Evolutionary conservation across 2,113 vertebrate species (phyloP), one percentile per base, ranked within the genome.

Genomic region (Protobothrops flavoviridis): DNA sequence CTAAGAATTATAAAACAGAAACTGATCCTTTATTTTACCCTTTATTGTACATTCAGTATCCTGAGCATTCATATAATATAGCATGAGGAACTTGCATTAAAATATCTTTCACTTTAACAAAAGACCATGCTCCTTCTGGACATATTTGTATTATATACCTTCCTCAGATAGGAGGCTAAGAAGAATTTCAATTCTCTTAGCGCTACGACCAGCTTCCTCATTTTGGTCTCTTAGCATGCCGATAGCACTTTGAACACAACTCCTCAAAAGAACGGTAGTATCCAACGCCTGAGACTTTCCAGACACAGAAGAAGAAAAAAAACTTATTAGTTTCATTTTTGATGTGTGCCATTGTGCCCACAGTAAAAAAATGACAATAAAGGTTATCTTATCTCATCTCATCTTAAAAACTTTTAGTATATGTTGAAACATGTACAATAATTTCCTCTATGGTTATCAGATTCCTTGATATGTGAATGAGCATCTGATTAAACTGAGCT

Each of bases 181-280:
- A 3, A 99, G 98, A 20, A 99, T 97, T 94, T 98, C 96, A 88
- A 99, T 98, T 92, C 99, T 97, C 87, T 57, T 96, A 59, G 98
- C 98, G 89, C 98, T 98, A 50, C 99, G 98, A 15, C 94, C 88
- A 0, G 96, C 91, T 33, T 96, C 74, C 56, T 98, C 96, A 0
- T 96, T 96, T 90, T 97, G 97, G 95, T 99, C 99, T 74, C 96
- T 96, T 0, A 99, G 98, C 98, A 99, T 98, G 21, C 99, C 98
- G 39, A 99, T 98, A 2, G 99, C 99, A 4, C 97, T 97, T 94
- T 99, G 99, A 39, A 99, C 98, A 53, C 99, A 99, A 97, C 98
- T 99, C 29, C 97, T 97, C 94, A 99, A 96, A 45, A 99, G 97
- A 0, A 97, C 95, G 21, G 98, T 98, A 23, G 98, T 99, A 97